Conservation (phyloP, 2,797 vertebrate genomes). For the Macropodus opercularis region DNA sequence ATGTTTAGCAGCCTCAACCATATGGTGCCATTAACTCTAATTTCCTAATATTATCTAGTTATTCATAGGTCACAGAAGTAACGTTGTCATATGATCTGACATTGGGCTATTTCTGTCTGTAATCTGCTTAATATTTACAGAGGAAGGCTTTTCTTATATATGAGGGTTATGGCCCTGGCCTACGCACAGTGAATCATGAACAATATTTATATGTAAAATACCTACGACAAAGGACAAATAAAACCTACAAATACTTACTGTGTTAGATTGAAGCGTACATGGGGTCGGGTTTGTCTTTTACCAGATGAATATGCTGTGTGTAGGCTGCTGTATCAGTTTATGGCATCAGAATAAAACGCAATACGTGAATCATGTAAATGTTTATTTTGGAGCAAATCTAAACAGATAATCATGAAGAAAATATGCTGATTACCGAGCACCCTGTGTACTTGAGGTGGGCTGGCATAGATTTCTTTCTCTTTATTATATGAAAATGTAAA, state of each 20-base stretch:
- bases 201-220: background rate
- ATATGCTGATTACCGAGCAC: background rate
- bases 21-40: background rate
- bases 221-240: background rate
- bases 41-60: background rate
- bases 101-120: background rate
- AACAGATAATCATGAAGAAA: background rate
- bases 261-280: background rate
- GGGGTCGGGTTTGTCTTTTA: background rate
- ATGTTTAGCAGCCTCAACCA: background rate
- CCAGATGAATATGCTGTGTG: background rate
- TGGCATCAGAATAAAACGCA: background rate
- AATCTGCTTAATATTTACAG: background rate
- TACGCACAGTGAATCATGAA: background rate
- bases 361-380: background rate
- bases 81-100: background rate
- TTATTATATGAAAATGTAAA: background rate
- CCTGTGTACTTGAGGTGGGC: background rate
- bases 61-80: background rate
- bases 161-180: background rate
- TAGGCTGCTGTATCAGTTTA: background rate
- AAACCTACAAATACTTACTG: background rate
- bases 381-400: background rate
- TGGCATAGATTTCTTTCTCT: background rate
- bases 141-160: background rate